These are phyloP conservation scores for Cuniculus paca DNA, from an alignment of 2,797 vertebrate species.

Conservation along the genomic window DNA sequence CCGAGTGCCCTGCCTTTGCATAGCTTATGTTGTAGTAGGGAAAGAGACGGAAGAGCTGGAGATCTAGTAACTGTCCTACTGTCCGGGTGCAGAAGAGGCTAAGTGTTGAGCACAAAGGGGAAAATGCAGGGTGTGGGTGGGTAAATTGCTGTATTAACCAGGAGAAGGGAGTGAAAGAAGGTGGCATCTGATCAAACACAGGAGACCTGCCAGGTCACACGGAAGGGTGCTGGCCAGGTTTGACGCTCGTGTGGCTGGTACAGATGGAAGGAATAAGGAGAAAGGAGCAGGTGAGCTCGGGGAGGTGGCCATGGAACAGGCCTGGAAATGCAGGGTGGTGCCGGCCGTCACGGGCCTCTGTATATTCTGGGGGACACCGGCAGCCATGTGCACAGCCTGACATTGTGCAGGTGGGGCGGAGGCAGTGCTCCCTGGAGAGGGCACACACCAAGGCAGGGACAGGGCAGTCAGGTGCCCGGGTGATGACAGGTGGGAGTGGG, in stretches of 20 bases:
- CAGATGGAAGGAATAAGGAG: background rate
- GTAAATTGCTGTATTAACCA: background rate
- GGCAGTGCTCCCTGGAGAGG: background rate
- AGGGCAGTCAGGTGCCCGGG: background rate
- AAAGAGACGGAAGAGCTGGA: background rate
- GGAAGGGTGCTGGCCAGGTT: background rate
- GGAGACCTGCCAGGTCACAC: background rate
- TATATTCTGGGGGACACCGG: too few species aligned
- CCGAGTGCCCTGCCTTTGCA: background rate
- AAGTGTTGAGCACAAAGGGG: background rate
- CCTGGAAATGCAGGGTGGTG: background rate
- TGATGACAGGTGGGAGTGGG: background rate
- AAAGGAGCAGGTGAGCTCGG: background rate
- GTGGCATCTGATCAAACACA: background rate
- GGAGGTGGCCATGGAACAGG: background rate
- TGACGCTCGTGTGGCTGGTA: background rate
- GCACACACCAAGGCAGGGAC: background rate
- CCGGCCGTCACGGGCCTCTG: background rate
- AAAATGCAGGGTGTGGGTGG: background rate
- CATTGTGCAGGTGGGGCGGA: too few species aligned
- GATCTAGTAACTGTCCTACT: fast-evolving
- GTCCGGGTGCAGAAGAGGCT: background rate
- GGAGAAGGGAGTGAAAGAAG: background rate
- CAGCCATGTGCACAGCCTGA: background rate
- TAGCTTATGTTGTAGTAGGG: background rate